Base-by-base conservation (phyloP, 2,888 invertebrate genomes). In the Esperia sulphurella region DNA sequence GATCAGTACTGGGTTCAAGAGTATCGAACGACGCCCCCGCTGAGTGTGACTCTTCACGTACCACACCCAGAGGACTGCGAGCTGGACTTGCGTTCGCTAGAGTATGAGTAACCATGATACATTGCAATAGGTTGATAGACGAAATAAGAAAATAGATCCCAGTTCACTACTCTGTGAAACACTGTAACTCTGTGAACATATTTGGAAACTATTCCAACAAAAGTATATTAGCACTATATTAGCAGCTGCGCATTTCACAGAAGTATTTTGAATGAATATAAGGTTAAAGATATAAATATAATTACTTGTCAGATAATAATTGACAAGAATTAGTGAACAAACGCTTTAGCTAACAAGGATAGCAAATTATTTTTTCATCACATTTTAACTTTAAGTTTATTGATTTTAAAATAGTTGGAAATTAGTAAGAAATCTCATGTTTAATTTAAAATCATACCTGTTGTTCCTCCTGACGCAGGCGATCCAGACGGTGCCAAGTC, bases 31-130 rank as follows among this genome's bases (percentile, higher is more conserved):
- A 90, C 0, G 90, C 87, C 0, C 83, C 83, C 0, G 79, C 86
- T 0, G 90, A 90, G 12, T 81, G 82, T 0, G 90, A 91, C 58
- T 93, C 93, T 55, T 94, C 94, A 5, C 90, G 83, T 0, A 94
- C 89, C 1, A 92, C 90, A 8, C 92, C 90, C 57, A 94, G 75
- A 0, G 88, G 90, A 61, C 81, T 90, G 33, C 85, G 84, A 29
- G 80, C 75, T 14, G 83, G 90, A 51, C 90, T 91, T 12, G 78
- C 90, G 56, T 90, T 92, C 62, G 90, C 87, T 80, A 41, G 46
- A 14, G 39, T 29, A 45, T 14, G 1, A 21, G 37, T 3, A 31
- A 7, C 10, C 8, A 31, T 5, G 2, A 9, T 31, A 21, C 2
- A 2, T 21, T 21, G 5, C 2, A 21, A 21, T 8, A 31, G 9